Base-by-base conservation (phyloP, 2,888 invertebrate species). In the Aphidoletes aphidimyza region DNA sequence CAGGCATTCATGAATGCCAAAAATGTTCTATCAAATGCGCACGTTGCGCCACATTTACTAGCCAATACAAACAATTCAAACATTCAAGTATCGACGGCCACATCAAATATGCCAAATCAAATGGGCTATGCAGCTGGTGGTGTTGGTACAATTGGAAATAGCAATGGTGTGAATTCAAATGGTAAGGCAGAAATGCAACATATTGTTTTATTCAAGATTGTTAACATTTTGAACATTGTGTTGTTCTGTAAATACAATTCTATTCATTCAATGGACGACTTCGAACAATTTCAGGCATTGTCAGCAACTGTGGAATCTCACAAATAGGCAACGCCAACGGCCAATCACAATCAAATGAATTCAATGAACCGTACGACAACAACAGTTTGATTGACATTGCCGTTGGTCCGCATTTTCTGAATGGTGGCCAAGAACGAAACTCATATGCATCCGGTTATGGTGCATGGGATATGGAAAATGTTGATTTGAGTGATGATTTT, bases 401-500 rank as follows among this genome's bases (percentile, higher is more conserved):
- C 17, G 37, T 85, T 9, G 85, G 85, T 42, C 84, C 42, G 2
- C 26, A 85, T 83, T 59, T 84, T 45, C n/a, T 84, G 86, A 89
- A 89, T 22, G 49, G 59, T 83, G 84, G 81, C 22, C 84, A 84
- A 54, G 84, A 69, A 6, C 59, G 83, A 19, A 36, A 37, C 0
- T 34, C n/a, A 9, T 90, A 86, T 84, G 85, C 89, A 86, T 89
- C 89, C 39, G 89, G 90, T 0, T 90, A 89, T 85, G 89, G 89
- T 36, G 89, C 89, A 17, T 90, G 90, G 90, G 90, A 90, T 86
- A 39, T 42, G 42, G 89, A 89, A 47, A 89, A 90, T 86, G 88
- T 90, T 85, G 96, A 98, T 88, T 92, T 99, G 86, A 97, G 97
- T 17, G 96, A 97, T 84, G 97, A 97, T 89, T 98, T 98, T 88